Conservation (phyloP, 1,140 invertebrate genomes). For the Nasonia giraulti region DNA sequence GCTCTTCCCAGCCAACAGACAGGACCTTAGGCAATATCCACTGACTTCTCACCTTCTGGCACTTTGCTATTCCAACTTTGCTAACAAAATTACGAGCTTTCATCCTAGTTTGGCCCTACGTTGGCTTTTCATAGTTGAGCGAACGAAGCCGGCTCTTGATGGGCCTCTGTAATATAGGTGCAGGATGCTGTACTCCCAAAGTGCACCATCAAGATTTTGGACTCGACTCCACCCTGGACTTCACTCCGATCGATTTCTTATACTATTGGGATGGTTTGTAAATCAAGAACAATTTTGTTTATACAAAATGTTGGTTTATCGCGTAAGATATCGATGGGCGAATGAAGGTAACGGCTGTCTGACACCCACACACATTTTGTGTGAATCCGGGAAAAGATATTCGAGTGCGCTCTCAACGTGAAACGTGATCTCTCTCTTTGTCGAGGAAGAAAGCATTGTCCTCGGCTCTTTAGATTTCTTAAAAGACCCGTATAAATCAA, state of each 20-base stretch:
- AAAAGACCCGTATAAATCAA: neutral
- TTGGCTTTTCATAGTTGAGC: slow-evolving; percentile 35
- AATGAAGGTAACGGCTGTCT: too few species aligned
- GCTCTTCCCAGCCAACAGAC: neutral
- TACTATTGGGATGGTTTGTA: too few species aligned
- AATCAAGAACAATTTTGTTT: too few species aligned
- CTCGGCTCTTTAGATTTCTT: neutral
- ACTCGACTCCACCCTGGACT: neutral
- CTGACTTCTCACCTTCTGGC: slow-evolving; percentile 40
- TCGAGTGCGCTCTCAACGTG: too few species aligned
- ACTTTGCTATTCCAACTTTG: slow-evolving; percentile 42
- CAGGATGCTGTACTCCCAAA: neutral
- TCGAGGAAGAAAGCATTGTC: neutral
- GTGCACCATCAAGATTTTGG: neutral
- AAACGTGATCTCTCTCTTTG: neutral
- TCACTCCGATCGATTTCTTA: too few species aligned
- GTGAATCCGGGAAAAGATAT: too few species aligned
- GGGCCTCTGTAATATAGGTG: neutral
- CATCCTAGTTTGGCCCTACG: slow-evolving; percentile 16
- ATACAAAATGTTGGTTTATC: too few species aligned
- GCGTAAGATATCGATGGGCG: too few species aligned
- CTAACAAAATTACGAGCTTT: slow-evolving; percentile 38
- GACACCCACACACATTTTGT: too few species aligned
- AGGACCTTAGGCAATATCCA: slow-evolving; percentile 41
- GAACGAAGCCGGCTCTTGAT: slow-evolving; percentile 1